Evolutionary conservation across 2,113 vertebrate genomes (phyloP), one percentile per base, ranked within the genome.

Genomic region (Peromyscus polionotus): DNA sequence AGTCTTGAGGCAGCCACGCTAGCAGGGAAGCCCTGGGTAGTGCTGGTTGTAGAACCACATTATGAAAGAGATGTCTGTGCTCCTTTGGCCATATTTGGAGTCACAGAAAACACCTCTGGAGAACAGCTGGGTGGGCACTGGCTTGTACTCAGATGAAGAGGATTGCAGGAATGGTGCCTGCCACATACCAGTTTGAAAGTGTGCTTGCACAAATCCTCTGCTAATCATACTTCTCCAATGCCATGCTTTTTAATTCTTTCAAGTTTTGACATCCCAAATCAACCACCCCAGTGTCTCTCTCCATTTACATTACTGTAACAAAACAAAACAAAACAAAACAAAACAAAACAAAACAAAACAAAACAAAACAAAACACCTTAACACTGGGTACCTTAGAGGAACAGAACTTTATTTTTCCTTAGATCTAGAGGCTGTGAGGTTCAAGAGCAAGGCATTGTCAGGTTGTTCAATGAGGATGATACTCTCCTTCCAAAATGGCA

Each of bases 31-130:
- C 31, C 19, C 61, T 31, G 4, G 11, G 94, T 84, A 26, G 8
- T 24, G 17, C 91, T 88, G 54, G 39, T 26, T 57, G 3, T 45
- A 81, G 96, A 96, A 91, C 76, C 80, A 12, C 24, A 26, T 9
- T 13, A 22, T 59, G 63, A n/a, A 57, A 59, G 61, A 79, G 1
- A 31, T 88, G 85, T 91, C 95, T n/a, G 26, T 28, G 42, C 77
- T 67, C 84, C 96, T 96, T 94, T 92, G 28, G 11, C 75, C 57
- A 28, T 93, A 54, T 72, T 77, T 89, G 91, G 97, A 97, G 80
- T 97, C 39, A 54, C 87, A n/a, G 63, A 81, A 63, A 72, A 11
- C 76, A 54, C 42, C 0, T 95, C 83, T 95, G 28, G 91, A 81
- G 39, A 57, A n/a, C 13, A 63, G 20, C 65, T 57, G 67, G 67